Evolutionary conservation across 1,140 invertebrate genomes (phyloP), one percentile per base, ranked within the genome.

Genomic region (Drosophila repletoides): DNA sequence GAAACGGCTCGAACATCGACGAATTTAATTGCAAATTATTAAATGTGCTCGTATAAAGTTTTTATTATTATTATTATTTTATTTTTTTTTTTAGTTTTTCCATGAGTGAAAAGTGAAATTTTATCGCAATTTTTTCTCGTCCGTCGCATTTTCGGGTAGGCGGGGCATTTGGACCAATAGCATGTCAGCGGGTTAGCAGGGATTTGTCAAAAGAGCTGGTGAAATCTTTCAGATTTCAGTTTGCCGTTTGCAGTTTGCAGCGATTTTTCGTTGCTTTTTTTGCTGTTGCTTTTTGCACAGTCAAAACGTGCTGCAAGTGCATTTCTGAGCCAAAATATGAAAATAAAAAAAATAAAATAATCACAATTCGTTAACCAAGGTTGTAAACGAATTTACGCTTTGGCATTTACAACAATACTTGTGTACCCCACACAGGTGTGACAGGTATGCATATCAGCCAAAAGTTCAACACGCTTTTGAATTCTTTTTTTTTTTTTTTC

Each of bases 151-250:
- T 15, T 43, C 6, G 41, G 26, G 43, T 38, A 46, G 63, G 53
- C 34, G 63, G 19, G 28, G 28, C 26, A 24, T 40, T 59, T 59
- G 34, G 28, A 43, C 55, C 52, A 28, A 67, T 67, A 60, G 45
- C 79, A 81, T 77, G 79, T 83, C 77, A 84, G 73, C 77, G 48
- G 79, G 77, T 84, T 84, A 83, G 77, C 77, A 83, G 77, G 79
- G 79, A 83, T 83, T 84, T 83, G 64, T 68, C 65, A 59, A 69
- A 63, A 51, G 26, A 28, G 49, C 40, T 58, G 77, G 69, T 59
- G 73, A 77, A 83, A 83, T 81, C 64, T 73, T 22, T 34, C 28
- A 49, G 43, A 40, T 45, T 28, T 29, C 60, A 26, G 29, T 34
- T 10, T 14, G 28, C 17, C 26, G 28, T 10, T 45, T 22, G 12